These are phyloP conservation scores for Erinaceus europaeus DNA, from an alignment of 2,113 vertebrate species.

Conservation along the genomic window DNA sequence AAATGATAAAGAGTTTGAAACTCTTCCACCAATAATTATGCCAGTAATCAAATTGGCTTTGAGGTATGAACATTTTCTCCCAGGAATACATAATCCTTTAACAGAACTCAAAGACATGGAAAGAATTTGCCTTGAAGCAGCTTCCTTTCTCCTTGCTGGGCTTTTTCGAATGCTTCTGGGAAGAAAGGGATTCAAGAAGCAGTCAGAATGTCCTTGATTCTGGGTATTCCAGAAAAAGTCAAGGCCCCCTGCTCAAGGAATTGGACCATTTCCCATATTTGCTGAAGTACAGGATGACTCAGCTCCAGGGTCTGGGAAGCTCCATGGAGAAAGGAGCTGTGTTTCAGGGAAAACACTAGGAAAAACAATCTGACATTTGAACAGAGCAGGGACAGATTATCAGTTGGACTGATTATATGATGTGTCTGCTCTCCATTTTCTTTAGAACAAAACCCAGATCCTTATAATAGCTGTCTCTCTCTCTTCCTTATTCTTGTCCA, in stretches of 20 bases:
- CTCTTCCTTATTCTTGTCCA: neutral
- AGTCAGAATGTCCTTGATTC: constrained; percentile 12
- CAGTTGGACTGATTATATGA: neutral
- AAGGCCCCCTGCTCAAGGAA: neutral
- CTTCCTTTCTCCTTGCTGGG: neutral
- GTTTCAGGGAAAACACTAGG: neutral
- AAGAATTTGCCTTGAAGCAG: constrained; percentile 50
- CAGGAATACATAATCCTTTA: constrained; percentile 35
- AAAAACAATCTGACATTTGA: neutral
- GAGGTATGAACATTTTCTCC: constrained; percentile 49
- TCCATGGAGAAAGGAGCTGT: constrained; percentile 24
- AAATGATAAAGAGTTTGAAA: constrained; percentile 60
- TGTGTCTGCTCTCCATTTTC: neutral
- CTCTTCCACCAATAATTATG: constrained; percentile 55
- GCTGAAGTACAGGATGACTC: constrained; percentile 1
- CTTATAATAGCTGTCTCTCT: neutral
- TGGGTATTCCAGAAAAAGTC: constrained; percentile 34
- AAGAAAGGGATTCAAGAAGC: constrained; percentile 39
- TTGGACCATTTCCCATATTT: constrained; percentile 18
- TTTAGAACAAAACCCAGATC: constrained; percentile 20
- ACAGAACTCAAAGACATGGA: constrained; percentile 47
- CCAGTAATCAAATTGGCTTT: constrained; percentile 43
- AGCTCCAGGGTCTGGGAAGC: neutral
- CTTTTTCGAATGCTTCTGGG: constrained; percentile 33
- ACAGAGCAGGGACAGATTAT: neutral